Conservation (phyloP, 2,888 invertebrate genomes). For the Tinea semifulvella region DNA sequence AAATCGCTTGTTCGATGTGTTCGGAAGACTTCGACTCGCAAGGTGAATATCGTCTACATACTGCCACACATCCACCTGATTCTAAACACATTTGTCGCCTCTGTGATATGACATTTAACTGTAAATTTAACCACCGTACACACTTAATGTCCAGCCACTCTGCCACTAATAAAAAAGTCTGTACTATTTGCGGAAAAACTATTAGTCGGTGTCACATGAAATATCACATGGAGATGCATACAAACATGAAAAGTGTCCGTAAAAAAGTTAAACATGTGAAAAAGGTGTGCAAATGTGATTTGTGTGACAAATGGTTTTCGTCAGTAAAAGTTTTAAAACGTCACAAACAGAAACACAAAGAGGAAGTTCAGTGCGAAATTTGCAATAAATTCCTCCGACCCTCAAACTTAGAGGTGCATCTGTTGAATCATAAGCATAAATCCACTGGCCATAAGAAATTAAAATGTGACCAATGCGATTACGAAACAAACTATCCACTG, state of each 20-base stretch:
- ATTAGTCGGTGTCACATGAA: neutral
- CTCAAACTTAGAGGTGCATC: constrained; percentile 23
- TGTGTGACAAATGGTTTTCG: constrained; percentile 27
- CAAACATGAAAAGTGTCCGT: neutral
- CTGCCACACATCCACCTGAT: neutral
- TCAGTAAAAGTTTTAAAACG: constrained; percentile 25
- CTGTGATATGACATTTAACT: constrained; percentile 3
- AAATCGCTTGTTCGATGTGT: constrained; percentile 7
- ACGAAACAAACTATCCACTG: constrained; percentile 29
- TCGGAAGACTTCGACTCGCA: neutral
- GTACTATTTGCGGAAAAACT: neutral
- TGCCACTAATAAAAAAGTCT: neutral
- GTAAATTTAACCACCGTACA: neutral
- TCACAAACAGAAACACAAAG: constrained; percentile 25
- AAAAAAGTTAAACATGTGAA: constrained; percentile 21
- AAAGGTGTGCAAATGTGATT: constrained; percentile 22
- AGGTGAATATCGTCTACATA: neutral
- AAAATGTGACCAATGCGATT: constrained; percentile 31
- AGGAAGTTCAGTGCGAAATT: constrained; percentile 1
- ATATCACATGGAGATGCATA: neutral
- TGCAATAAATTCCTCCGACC: constrained; percentile 1
- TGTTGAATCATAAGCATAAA: constrained; percentile 24
- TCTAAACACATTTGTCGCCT: constrained; percentile 5
- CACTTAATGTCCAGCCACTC: neutral
- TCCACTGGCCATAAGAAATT: constrained; percentile 21